These are phyloP conservation scores for Nysson spinosus DNA, from an alignment of 2,888 invertebrate genomes.

Conservation along the genomic window DNA sequence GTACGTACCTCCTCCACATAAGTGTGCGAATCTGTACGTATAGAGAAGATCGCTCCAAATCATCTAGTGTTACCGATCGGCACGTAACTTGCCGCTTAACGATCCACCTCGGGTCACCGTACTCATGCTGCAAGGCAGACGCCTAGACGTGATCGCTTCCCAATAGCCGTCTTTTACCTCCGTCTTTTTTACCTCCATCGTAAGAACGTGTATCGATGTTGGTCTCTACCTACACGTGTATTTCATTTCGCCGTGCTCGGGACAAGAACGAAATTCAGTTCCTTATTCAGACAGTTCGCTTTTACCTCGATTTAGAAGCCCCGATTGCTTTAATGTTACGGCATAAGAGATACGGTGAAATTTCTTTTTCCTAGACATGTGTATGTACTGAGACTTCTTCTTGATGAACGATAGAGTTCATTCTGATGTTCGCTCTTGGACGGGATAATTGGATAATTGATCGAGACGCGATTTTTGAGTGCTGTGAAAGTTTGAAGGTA, in stretches of 20 bases:
- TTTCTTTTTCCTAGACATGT: not conserved
- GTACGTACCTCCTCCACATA: slow-evolving; percentile 1
- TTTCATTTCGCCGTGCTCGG: slow-evolving; percentile 19
- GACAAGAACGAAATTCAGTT: slow-evolving; percentile 15
- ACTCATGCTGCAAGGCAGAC: slow-evolving; percentile 44
- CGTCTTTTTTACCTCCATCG: slow-evolving; percentile 14
- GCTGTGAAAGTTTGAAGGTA: too few species aligned
- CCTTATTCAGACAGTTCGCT: slow-evolving; percentile 28
- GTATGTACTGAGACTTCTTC: too few species aligned
- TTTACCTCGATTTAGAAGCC: slow-evolving; percentile 11
- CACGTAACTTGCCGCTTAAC: slow-evolving; percentile 56
- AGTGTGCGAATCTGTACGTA: slow-evolving; percentile 19
- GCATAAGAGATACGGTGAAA: not conserved
- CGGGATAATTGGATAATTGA: too few species aligned
- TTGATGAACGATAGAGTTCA: too few species aligned
- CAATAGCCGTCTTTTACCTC: slow-evolving; percentile 41
- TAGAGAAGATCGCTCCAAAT: slow-evolving; percentile 44
- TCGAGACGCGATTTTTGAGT: too few species aligned
- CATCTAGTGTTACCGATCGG: slow-evolving; percentile 49
- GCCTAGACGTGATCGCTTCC: slow-evolving; percentile 46
- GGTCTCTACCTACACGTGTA: slow-evolving; percentile 8
- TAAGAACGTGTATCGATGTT: not conserved
- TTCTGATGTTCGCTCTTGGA: too few species aligned
- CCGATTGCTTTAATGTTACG: not conserved
- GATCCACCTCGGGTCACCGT: slow-evolving; percentile 49